Percentiles rank a stretch among this genome's conserved stretches.
phyloP scores from a whole-genome alignment of 2,888 invertebrate genomes.

The Pammene fasciana region DNA sequence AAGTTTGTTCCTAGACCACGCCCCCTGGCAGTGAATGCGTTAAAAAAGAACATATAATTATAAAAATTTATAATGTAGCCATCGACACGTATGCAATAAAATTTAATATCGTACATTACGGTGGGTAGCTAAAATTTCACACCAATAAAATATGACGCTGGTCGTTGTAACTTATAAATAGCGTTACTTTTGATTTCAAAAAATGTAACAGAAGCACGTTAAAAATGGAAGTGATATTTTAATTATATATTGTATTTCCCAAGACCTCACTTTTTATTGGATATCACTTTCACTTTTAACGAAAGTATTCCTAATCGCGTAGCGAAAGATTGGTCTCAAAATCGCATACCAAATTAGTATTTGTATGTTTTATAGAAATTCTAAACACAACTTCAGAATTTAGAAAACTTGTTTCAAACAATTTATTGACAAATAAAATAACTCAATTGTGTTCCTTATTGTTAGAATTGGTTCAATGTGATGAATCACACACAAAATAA shows the following conservation, averaged over 20 bases:
- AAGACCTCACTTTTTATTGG: neutral
- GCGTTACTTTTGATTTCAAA: neutral
- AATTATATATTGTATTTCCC: neutral
- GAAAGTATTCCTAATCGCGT: constrained; percentile 20
- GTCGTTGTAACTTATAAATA: constrained; percentile 11
- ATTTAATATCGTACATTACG: neutral
- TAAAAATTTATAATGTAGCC: neutral
- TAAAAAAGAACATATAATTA: too few relatives aligned
- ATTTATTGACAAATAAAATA: constrained; percentile 13
- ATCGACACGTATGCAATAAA: neutral
- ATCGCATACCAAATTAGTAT: constrained; percentile 39
- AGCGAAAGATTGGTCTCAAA: constrained; percentile 41
- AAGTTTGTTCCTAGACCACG: too few relatives aligned
- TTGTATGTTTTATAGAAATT: constrained; percentile 26
- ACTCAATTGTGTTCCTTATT: constrained; percentile 13
- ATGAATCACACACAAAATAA: constrained; percentile 13
- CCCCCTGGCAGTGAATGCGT: too few relatives aligned
- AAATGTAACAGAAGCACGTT: constrained; percentile 21
- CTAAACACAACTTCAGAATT: neutral
- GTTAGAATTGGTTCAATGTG: constrained; percentile 13
- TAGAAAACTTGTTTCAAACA: neutral
- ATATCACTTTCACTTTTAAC: constrained; percentile 18
- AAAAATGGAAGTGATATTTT: constrained; percentile 17
- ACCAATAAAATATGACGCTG: neutral
- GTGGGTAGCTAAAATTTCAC: neutral